Percentiles rank a stretch among this genome's conserved stretches.
Conservation (phyloP, 2,888 invertebrate genomes). For the Lycaena phlaeas region DNA sequence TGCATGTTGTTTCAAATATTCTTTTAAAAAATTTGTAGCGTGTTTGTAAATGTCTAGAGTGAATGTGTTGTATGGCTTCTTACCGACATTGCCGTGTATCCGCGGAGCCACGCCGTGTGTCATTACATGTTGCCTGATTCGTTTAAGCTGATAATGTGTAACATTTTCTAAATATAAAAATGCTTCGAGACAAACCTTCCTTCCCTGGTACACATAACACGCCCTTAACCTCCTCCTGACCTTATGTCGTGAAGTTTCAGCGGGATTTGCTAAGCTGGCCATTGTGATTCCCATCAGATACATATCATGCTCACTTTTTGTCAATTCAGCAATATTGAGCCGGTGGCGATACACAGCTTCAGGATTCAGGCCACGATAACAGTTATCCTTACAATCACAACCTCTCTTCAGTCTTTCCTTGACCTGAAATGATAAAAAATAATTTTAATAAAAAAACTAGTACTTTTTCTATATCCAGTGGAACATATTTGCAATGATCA, state of each 20-base stretch:
- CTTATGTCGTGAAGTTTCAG: constrained; percentile 80
- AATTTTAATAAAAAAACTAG: too few species aligned
- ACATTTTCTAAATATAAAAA: constrained; percentile 86
- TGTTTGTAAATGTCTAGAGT: constrained; percentile 84
- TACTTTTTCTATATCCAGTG: too few species aligned
- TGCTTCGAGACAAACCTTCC: constrained; percentile 83
- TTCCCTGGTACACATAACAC: constrained; percentile 84
- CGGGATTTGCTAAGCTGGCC: constrained; percentile 84
- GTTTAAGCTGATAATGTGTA: constrained; percentile 83
- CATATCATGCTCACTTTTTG: constrained; percentile 88
- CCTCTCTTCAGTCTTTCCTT: constrained; percentile 79
- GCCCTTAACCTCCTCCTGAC: constrained; percentile 81
- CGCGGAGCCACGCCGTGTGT: constrained; percentile 85
- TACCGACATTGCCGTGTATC: constrained; percentile 85
- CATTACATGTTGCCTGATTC: constrained; percentile 84
- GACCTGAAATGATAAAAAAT: constrained; percentile 63
- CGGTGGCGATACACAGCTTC: constrained; percentile 84
- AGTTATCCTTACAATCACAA: constrained; percentile 85
- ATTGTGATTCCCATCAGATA: constrained; percentile 89
- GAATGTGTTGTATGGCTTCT: constrained; percentile 86
- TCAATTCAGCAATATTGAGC: constrained; percentile 83
- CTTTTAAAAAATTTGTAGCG: constrained; percentile 83
- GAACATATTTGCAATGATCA: too few species aligned
- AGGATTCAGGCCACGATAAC: constrained; percentile 81
- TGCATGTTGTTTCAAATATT: constrained; percentile 79